Evolutionary conservation across 1,140 invertebrate species (phyloP), one percentile per base, ranked within the genome.

Genomic region (Philotrypesis tridentata): DNA sequence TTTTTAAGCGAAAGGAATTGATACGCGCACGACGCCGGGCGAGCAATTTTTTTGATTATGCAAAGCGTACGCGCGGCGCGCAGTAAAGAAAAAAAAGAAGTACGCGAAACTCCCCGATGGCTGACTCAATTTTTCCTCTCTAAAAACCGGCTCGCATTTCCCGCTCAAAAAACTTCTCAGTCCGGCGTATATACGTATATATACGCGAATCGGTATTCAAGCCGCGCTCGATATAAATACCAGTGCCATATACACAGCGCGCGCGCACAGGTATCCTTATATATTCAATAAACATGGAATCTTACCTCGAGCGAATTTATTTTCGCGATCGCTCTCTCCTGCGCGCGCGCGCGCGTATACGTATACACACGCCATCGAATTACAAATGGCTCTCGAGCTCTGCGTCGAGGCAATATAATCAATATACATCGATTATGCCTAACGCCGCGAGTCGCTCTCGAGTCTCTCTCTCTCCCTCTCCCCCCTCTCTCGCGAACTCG

Each of bases 371-470:
- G n/a, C n/a, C n/a, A 75, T 81, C 29, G 60, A 81, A 61, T 81
- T 76, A 70, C 73, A 76, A 81, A 81, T 76, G 65, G 80, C 27
- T 70, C 61, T 81, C 43, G 27, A 75, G 43, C 60, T n/a, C 17
- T 48, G 21, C 67, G 29, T 25, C 68, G 43, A 25, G 71, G 70
- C 37, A 74, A 74, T 73, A 72, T 73, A 68, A 78, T 73, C 78
- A n/a, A n/a, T n/a, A 78, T 72, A 78, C 74, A 78, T 77, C 70
- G 80, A 76, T 73, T 72, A 80, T 73, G 71, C 61, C 67, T 75
- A 75, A 80, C 74, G 79, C 40, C 29, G 27, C 48, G 23, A 31
- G 40, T 43, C 40, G 40, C 48, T 55, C 48, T 55, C 1, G 48
- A 55, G 48, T 55, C 14, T 48, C 17, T 48, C 43, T 17, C 43